Conservation (phyloP, 2,113 vertebrate genomes). For the Ageneiosus marmoratus region DNA sequence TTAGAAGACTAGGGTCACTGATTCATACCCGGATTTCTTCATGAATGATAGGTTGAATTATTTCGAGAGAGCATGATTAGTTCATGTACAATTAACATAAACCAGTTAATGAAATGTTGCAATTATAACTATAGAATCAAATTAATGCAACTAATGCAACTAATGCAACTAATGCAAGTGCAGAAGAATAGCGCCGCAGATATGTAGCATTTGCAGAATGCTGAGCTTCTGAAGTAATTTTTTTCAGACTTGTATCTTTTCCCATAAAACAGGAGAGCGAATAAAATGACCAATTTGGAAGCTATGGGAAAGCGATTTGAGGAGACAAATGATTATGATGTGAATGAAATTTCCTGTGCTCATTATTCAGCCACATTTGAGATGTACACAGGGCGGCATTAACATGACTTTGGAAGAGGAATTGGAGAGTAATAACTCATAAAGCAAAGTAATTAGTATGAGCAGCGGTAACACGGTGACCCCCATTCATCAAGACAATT, state of each 20-base stretch:
- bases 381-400: conserved; percentile 60
- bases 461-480: conserved; percentile 72
- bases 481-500: conserved; percentile 71
- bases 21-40: not conserved
- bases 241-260: conserved; percentile 26
- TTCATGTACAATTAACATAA: too few species aligned
- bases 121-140: not conserved
- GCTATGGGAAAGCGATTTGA: conserved; percentile 45
- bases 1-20: not conserved
- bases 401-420: conserved; percentile 55
- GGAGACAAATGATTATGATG: conserved; percentile 64
- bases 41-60: not conserved
- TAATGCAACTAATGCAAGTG: not conserved
- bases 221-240: conserved; percentile 37
- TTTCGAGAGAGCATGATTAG: too few species aligned
- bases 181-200: not conserved
- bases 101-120: not conserved
- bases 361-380: conserved; percentile 64
- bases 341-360: conserved; percentile 62
- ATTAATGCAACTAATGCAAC: not conserved
- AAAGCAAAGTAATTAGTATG: conserved; percentile 72
- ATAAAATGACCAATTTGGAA: conserved; percentile 47
- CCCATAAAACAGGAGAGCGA: conserved; percentile 48
- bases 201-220: not conserved
- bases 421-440: conserved; percentile 69